Conservation (phyloP, 1,140 invertebrate species). For the Akabosia matsudoensis region DNA sequence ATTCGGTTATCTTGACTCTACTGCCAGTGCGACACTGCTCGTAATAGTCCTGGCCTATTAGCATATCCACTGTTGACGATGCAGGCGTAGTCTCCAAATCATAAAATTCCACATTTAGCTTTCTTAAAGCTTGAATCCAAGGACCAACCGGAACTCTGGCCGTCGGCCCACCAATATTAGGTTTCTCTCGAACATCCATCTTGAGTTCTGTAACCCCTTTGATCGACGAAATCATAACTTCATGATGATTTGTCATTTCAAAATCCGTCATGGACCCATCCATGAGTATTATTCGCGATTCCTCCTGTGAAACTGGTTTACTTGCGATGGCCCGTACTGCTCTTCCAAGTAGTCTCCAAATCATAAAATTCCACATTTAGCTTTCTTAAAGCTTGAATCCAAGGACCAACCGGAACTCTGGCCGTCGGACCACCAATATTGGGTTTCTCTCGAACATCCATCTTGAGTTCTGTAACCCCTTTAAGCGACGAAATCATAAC, state of each 20-base stretch:
- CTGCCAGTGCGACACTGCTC: background rate
- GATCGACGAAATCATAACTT: background rate
- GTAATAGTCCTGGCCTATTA: slow-evolving; percentile 4
- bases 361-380: background rate
- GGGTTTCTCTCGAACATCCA: background rate
- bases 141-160: background rate
- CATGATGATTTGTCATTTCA: background rate
- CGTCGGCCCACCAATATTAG: background rate
- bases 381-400: background rate
- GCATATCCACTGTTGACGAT: background rate
- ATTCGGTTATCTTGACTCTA: background rate
- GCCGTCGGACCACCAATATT: background rate
- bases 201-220: background rate
- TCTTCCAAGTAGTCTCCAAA: background rate
- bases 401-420: background rate
- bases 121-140: background rate
- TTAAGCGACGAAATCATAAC: too few relatives aligned
- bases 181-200: background rate
- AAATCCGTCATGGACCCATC: background rate
- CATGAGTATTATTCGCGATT: background rate
- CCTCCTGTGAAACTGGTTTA: background rate
- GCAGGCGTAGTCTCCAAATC: background rate
- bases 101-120: background rate
- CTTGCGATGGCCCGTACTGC: background rate
- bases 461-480: too few relatives aligned